Base-by-base conservation (phyloP, 2,113 vertebrate genomes). In the Numenius arquata region DNA sequence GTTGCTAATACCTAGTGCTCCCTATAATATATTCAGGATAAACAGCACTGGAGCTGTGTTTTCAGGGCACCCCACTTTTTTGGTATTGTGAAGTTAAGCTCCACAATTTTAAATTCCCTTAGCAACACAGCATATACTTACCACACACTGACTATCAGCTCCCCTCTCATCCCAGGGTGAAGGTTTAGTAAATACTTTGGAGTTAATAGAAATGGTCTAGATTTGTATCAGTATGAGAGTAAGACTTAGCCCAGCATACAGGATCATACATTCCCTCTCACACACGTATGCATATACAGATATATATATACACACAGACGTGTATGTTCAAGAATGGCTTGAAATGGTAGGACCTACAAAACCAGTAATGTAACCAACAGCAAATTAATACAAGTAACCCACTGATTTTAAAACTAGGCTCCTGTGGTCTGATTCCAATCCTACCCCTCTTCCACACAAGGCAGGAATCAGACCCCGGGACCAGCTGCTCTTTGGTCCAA, bases 11-110 rank as follows among this genome's bases (percentile, higher is more conserved):
- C n/a, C 34, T 94, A 84, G 56, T 59, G 65, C 38, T 95, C 85
- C 56, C n/a, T 41, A 45, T 47, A 66, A 11, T 38, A 72, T 50
- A 73, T 43, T 93, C 70, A 95, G 55, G 66, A 94, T 52, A 89
- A 90, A 96, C 74, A 91, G 87, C 86, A 96, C 65, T 75, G 86
- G 71, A 96, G 58, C 66, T 71, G 40, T 85, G 56, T 88, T 93
- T 94, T 92, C 61, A 94, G 85, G 61, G 70, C 34, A 70, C 40
- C 68, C 62, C 53, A 23, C 36, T 52, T 75, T 79, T 63, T 84
- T 61, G 5, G 32, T 73, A 77, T 47, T 50, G 41, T 65, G 29
- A 45, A 95, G n/a, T 61, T 87, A 65, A 77, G 23, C 25, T 66
- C 63, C 76, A 76, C 13, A 66, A 38, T 63, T 78, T 94, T 36